phyloP scores from a whole-genome alignment of 2,113 vertebrate species.

The Ictalurus furcatus region DNA sequence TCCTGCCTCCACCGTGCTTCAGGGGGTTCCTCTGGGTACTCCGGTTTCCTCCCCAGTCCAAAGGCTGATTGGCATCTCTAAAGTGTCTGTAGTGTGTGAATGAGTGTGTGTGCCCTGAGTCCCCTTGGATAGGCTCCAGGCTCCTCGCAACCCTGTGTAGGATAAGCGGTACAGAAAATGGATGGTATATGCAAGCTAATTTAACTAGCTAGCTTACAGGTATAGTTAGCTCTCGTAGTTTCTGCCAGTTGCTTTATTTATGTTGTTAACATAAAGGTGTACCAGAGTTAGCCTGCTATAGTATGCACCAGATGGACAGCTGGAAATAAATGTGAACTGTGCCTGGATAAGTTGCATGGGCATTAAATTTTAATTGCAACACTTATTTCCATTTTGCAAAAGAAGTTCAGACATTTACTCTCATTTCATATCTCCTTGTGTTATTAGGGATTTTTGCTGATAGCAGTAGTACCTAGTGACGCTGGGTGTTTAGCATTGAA shows the following conservation, averaged over 20 bases:
- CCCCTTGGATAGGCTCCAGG: too few species aligned
- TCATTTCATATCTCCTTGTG: not conserved
- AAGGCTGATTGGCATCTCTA: too few species aligned
- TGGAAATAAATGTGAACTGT: not conserved
- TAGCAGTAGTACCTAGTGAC: not conserved
- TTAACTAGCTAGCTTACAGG: not conserved
- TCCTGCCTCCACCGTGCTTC: too few species aligned
- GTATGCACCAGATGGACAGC: not conserved
- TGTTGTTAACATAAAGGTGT: not conserved
- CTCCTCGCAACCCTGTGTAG: too few species aligned
- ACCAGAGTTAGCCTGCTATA: not conserved
- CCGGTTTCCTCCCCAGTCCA: too few species aligned
- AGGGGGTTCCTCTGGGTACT: too few species aligned
- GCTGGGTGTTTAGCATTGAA: not conserved
- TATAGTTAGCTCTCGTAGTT: not conserved
- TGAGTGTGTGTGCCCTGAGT: too few species aligned
- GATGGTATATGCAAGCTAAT: not conserved
- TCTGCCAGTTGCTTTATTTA: not conserved
- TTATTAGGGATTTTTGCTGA: not conserved
- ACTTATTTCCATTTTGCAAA: not conserved
- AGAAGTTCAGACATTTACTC: not conserved
- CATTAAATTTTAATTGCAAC: not conserved
- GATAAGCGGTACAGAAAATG: too few species aligned
- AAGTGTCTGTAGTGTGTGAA: too few species aligned
- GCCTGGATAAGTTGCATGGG: not conserved